These are phyloP conservation scores for Drosophila pallidifrons DNA, from an alignment of 1,140 invertebrate species.

Conservation along the genomic window DNA sequence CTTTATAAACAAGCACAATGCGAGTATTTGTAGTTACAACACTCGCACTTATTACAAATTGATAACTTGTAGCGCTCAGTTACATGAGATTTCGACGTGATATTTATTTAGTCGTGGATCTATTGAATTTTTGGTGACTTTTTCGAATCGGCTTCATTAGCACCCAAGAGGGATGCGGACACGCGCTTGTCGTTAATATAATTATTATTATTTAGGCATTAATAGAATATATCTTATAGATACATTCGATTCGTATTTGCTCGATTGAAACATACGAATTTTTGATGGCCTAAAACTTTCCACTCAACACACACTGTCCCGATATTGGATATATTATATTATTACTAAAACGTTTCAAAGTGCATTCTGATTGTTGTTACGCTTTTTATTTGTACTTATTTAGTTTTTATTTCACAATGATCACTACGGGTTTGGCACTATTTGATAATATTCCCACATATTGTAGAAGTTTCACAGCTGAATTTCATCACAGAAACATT, in stretches of 20 bases:
- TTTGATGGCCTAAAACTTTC: conserved; percentile 29
- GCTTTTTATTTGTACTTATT: neutral
- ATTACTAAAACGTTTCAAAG: conserved; percentile 27
- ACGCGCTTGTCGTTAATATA: conserved; percentile 73
- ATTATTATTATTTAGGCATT: conserved; percentile 75
- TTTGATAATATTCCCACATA: neutral
- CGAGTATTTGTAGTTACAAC: conserved; percentile 2
- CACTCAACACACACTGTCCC: conserved; percentile 25
- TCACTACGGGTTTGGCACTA: conserved; percentile 4
- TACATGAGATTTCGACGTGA: conserved; percentile 29
- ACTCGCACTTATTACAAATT: neutral
- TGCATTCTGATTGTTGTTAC: conserved; percentile 23
- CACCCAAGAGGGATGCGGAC: conserved; percentile 51
- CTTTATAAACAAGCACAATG: neutral
- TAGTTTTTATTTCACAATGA: conserved; percentile 1
- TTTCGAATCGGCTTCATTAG: conserved; percentile 56
- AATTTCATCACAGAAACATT: conserved; percentile 37
- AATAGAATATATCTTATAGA: conserved; percentile 36
- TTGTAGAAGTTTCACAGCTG: conserved; percentile 12
- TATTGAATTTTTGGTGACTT: conserved; percentile 15
- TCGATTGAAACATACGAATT: conserved; percentile 25
- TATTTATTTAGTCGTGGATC: conserved; percentile 26
- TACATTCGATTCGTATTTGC: conserved; percentile 2
- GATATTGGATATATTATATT: conserved; percentile 1
- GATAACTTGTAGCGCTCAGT: conserved; percentile 1